Base-by-base conservation (phyloP, 2,797 vertebrate species). In the Myripristis murdjan region DNA sequence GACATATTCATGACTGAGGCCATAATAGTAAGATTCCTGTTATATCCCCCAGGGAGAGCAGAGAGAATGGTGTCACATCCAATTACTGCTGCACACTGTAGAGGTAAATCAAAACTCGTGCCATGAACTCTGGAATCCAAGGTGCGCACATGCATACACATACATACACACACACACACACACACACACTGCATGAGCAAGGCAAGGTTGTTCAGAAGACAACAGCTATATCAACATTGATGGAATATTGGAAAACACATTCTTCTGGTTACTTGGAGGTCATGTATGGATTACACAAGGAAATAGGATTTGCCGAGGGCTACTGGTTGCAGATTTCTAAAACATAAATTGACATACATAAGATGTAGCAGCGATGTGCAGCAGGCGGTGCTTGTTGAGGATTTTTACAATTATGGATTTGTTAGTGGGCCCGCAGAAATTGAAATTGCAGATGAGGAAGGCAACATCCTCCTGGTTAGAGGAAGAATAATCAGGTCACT, bases 21-120 rank as follows among this genome's bases (percentile, higher is more conserved):
- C 92, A 90, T 92, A 94, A 93, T 91, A 92, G 92, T 92, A 84
- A 90, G 89, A 93, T 91, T 91, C 87, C 90, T 90, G 89, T 90
- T 90, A 77, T 66, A 83, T 87, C 79, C 92, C 91, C 91, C 68
- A 43, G 90, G 90, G 93, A 89, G 89, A 81, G 82, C 79, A 75
- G 77, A 72, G 89, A 91, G 87, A 89, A 92, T 90, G 91, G 89
- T 94, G 91, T 92, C 91, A 93, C 89, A 92, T 92, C 91, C 92
- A 93, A 93, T 92, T 93, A 93, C 84, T 73, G 88, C 76, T 44
- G 84, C 82, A 85, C 90, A 89, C 82, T 85, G 86, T 90, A 77
- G 88, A 89, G 84, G 91, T 93, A 92, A 93, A 93, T 94, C 91
- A 93, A 90, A 88, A 86, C 87, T 86, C 26, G 12, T 89, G 88